Evolutionary conservation across 2,888 invertebrate genomes (phyloP).

Genomic region (Rhagophthalmus giganteus): DNA sequence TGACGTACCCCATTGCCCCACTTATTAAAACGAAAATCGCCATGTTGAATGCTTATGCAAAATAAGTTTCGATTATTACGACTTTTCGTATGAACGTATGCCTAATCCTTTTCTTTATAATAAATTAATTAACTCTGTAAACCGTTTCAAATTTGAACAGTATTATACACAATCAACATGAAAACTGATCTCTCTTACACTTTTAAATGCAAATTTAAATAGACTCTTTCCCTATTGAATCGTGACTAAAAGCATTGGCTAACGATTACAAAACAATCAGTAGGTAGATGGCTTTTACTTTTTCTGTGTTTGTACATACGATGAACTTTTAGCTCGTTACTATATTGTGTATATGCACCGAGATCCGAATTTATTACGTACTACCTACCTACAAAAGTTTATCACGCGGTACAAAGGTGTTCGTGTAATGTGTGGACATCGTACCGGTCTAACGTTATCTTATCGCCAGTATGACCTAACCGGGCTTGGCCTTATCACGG

Average conservation of each 20-base stretch:
- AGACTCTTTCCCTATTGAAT: slow-evolving; percentile 20
- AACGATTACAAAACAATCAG: slow-evolving; percentile 23
- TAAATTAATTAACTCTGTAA: too few relatives aligned
- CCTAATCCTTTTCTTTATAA: too few relatives aligned
- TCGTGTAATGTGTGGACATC: slow-evolving; percentile 19
- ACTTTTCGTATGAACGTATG: too few relatives aligned
- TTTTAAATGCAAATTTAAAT: slow-evolving; percentile 27
- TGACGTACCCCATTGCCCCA: not conserved
- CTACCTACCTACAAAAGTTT: too few relatives aligned
- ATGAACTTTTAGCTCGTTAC: not conserved
- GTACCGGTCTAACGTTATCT: slow-evolving; percentile 36
- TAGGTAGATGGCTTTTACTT: not conserved
- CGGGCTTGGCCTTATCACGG: slow-evolving; percentile 38
- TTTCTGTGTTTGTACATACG: not conserved
- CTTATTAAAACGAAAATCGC: slow-evolving; percentile 1
- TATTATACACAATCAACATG: slow-evolving; percentile 8
- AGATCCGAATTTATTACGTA: too few relatives aligned
- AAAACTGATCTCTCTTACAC: slow-evolving; percentile 23
- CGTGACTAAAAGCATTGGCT: slow-evolving; percentile 22
- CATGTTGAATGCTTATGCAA: too few relatives aligned
- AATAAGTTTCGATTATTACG: too few relatives aligned
- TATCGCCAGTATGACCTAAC: slow-evolving; percentile 40
- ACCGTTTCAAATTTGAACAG: not conserved
- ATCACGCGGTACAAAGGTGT: too few relatives aligned
- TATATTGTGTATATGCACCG: too few relatives aligned